phyloP scores from a whole-genome alignment of 2,888 invertebrate species.

The Zele albiditarsus region DNA sequence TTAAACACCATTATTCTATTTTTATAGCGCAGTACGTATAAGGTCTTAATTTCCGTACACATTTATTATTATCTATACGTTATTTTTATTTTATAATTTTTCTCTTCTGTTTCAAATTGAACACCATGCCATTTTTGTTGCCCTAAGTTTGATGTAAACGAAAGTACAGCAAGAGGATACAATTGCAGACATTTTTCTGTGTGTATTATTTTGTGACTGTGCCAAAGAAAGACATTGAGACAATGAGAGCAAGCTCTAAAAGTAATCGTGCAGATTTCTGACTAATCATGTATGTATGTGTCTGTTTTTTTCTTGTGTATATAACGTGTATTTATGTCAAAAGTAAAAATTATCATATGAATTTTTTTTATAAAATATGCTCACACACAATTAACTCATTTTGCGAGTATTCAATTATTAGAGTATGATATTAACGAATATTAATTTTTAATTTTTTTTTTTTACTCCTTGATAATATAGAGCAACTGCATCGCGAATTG shows the following conservation, averaged over 20 bases:
- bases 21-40: slow-evolving; percentile 46
- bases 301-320: neutral
- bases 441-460: slow-evolving; percentile 1
- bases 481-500: neutral
- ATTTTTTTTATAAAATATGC: slow-evolving; percentile 29
- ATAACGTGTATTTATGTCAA: slow-evolving; percentile 10
- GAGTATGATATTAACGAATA: neutral
- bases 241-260: neutral
- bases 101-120: slow-evolving; percentile 6
- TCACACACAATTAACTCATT: slow-evolving; percentile 13
- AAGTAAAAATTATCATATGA: slow-evolving; percentile 33
- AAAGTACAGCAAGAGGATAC: slow-evolving; percentile 30
- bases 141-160: slow-evolving; percentile 31
- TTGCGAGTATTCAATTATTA: slow-evolving; percentile 19
- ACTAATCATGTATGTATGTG: too few relatives aligned
- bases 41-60: slow-evolving; percentile 44
- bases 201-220: slow-evolving; percentile 21
- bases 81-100: slow-evolving; percentile 25
- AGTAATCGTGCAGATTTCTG: neutral
- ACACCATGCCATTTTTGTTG: slow-evolving; percentile 24
- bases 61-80: slow-evolving; percentile 36
- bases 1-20: slow-evolving; percentile 30
- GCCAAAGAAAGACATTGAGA: slow-evolving; percentile 24
- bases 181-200: neutral
- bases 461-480: neutral